Evolutionary conservation across 2,888 invertebrate genomes (phyloP), one percentile per base, ranked within the genome.

Genomic region (Endotricha flammealis): DNA sequence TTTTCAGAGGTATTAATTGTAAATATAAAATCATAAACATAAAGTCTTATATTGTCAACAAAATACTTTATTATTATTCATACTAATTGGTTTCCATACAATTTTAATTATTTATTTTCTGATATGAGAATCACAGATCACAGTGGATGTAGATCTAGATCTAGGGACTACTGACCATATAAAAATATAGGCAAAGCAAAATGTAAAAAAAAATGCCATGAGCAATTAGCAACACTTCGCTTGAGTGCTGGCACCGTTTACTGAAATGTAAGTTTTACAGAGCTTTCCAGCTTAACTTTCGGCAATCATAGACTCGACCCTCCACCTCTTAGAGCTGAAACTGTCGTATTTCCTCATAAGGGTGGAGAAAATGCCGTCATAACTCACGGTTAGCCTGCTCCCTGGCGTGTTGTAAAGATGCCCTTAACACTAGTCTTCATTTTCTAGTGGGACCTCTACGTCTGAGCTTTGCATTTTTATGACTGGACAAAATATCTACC

Each of bases 271-370:
- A 41, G 36, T 35, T 42, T 40, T 47, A 38, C 37, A 37, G 36
- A 29, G 38, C 57, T 52, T 60, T 57, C 60, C 57, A 59, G 64
- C 68, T 68, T 70, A 72, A 75, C 65, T 71, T 75, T 60, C 54
- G 69, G 68, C 71, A 79, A 77, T 78, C 76, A 73, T 71, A 71
- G 71, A 68, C 59, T 65, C 62, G 69, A 65, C 75, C 69, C 70
- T 66, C 66, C 58, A 57, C 61, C 58, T 64, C 64, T 65, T 53
- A 48, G 61, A 53, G 68, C 61, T 61, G 70, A 72, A 78, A 77
- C 77, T 81, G 80, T 79, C 82, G 83, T 85, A 81, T 83, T 83
- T 85, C 76, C 83, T 85, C 82, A 83, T 85, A 81, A 82, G 79
- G 79, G 74, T 64, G 78, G 73, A 71, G 80, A 76, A 75, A 82